Evolutionary conservation across 2,888 invertebrate genomes (phyloP).

Genomic region (Axea sp.): DNA sequence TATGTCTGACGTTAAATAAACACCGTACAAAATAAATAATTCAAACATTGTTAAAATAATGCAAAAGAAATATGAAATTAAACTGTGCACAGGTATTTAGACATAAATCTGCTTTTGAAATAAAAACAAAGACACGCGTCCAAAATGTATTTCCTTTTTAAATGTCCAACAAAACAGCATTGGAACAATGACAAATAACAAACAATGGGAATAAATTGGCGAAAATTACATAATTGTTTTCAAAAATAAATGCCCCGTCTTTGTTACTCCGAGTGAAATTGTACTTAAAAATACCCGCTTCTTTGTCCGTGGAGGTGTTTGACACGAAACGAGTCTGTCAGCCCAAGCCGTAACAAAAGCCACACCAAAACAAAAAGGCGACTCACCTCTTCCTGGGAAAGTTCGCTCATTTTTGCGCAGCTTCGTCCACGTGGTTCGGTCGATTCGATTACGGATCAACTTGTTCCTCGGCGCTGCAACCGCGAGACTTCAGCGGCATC

Average conservation of each 20-base stretch:
- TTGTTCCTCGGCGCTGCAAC: not conserved
- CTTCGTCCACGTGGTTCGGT: not conserved
- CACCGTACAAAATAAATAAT: too few relatives aligned
- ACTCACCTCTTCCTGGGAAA: constrained; percentile 93
- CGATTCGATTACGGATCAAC: not conserved
- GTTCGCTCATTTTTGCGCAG: constrained; percentile 85
- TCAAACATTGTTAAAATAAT: too few relatives aligned
- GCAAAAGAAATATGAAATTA: too few relatives aligned
- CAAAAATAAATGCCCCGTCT: constrained; percentile 17
- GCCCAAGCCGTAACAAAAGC: constrained; percentile 5
- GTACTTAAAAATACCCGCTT: constrained; percentile 16
- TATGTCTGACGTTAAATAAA: too few relatives aligned
- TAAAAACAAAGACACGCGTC: too few relatives aligned
- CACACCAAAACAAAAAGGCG: constrained; percentile 16
- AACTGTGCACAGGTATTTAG: too few relatives aligned
- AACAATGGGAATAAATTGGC: not conserved
- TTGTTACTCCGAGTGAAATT: not conserved
- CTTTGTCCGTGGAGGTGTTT: constrained; percentile 2
- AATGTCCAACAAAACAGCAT: not conserved
- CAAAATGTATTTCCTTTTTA: too few relatives aligned
- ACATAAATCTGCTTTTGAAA: not conserved
- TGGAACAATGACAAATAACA: not conserved
- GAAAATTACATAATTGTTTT: constrained; percentile 28
- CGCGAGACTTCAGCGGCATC: not conserved
- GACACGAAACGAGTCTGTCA: not conserved